Evolutionary conservation across 1,140 invertebrate species (phyloP).

Genomic region (Lasioglossum albipes): DNA sequence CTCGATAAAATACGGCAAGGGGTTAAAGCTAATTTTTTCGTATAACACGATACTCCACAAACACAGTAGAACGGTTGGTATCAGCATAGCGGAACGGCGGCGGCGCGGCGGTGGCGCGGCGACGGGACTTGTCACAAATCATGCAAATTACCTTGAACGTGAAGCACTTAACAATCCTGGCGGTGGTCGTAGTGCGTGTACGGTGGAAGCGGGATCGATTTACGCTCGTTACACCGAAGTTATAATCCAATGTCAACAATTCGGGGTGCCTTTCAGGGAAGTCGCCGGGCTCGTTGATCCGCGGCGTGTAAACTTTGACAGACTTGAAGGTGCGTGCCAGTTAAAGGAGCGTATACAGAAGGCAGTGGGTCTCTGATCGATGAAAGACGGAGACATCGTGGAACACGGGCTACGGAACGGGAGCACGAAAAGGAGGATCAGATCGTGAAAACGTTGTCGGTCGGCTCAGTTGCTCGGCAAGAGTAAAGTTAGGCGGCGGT

Average conservation of each 20-base stretch:
- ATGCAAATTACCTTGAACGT: constrained; percentile 23
- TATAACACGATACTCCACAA: too few relatives aligned
- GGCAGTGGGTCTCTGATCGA: constrained; percentile 21
- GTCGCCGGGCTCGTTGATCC: not conserved
- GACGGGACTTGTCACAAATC: constrained; percentile 12
- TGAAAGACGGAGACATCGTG: constrained; percentile 3
- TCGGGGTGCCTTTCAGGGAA: constrained; percentile 25
- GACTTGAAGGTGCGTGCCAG: constrained; percentile 16
- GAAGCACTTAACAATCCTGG: not conserved
- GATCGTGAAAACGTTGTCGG: constrained; percentile 23
- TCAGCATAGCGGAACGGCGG: not conserved
- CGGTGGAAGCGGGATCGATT: constrained; percentile 42
- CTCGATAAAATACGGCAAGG: too few relatives aligned
- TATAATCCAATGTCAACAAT: constrained; percentile 66
- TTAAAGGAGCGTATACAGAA: constrained; percentile 13
- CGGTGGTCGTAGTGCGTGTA: not conserved
- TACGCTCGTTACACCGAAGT: constrained; percentile 47
- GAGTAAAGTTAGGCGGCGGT: constrained; percentile 49
- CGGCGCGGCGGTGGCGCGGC: not conserved
- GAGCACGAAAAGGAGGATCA: not conserved
- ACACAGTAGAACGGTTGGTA: too few relatives aligned
- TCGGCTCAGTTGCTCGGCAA: not conserved
- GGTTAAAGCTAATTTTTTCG: too few relatives aligned
- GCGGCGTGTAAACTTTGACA: not conserved
- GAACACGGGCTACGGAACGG: not conserved